Conservation (phyloP, 2,797 vertebrate species). For the Cichlasoma orientale region DNA sequence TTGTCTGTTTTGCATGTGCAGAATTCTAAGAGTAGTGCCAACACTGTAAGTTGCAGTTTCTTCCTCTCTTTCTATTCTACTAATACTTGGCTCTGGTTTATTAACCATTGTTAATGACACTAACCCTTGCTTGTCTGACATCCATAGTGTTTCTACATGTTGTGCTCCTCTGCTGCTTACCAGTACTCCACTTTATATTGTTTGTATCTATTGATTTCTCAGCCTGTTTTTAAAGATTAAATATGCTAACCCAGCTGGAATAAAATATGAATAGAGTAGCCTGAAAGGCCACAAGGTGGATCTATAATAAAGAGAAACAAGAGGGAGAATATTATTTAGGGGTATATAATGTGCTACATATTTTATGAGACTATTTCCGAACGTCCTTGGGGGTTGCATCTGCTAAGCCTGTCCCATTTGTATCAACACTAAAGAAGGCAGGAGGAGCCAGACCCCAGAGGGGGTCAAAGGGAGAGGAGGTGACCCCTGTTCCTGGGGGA, state of each 20-base stretch:
- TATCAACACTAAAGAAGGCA: constrained; percentile 81
- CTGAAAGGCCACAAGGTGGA: not conserved
- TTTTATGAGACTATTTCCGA: constrained; percentile 42
- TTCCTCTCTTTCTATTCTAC: constrained; percentile 67
- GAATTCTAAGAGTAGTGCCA: constrained; percentile 99
- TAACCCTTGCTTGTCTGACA: constrained; percentile 67
- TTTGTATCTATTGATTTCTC: constrained; percentile 30
- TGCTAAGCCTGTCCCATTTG: constrained; percentile 80
- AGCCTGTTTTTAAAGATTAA: constrained; percentile 21
- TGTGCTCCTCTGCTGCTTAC: constrained; percentile 64
- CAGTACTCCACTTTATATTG: constrained; percentile 38
- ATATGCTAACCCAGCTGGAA: constrained; percentile 39
- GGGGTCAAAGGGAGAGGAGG: constrained; percentile 81
- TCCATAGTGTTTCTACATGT: constrained; percentile 70
- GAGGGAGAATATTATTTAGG: constrained; percentile 10
- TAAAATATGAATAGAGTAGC: constrained; percentile 31
- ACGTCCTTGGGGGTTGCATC: constrained; percentile 53
- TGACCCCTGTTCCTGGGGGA: constrained; percentile 81
- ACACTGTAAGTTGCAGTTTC: constrained; percentile 91
- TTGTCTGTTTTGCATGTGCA: constrained; percentile 94
- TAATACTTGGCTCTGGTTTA: constrained; percentile 56
- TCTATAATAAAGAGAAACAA: not conserved
- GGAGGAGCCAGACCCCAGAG: constrained; percentile 78
- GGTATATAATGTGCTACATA: not conserved
- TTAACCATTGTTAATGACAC: constrained; percentile 61